Percentiles rank a stretch among this genome's conserved stretches.
Evolutionary conservation across 1,140 invertebrate species (phyloP).

Genomic region (Rhagoletis zephyria): DNA sequence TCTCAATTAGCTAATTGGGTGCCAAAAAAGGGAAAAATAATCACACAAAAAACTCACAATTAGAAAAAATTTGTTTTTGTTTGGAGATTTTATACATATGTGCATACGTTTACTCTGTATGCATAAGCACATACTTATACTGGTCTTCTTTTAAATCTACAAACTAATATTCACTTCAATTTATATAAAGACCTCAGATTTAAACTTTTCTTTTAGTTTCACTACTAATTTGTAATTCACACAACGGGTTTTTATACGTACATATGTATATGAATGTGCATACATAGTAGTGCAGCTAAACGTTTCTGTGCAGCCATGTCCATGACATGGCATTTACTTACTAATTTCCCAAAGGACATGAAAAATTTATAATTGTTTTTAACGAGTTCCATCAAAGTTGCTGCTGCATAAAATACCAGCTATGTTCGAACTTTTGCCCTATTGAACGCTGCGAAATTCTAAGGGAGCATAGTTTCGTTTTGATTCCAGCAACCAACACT

Average conservation of each 20-base stretch:
- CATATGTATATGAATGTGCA: background rate
- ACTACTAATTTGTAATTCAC: conserved; percentile 10
- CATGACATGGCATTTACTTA: conserved; percentile 38
- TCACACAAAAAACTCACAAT: no score
- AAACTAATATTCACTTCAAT: background rate
- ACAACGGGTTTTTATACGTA: background rate
- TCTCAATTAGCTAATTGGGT: no score
- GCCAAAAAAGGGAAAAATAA: no score
- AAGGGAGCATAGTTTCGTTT: background rate
- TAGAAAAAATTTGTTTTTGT: no score
- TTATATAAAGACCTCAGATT: background rate
- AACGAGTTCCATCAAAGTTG: conserved; percentile 46
- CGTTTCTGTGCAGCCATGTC: background rate
- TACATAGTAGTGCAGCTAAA: background rate
- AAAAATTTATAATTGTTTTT: conserved; percentile 56
- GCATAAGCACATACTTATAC: background rate
- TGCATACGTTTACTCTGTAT: no score
- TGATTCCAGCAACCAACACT: background rate
- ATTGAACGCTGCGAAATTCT: background rate
- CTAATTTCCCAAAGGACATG: conserved; percentile 54
- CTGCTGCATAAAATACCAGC: background rate
- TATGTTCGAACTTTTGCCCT: background rate
- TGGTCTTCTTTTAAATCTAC: background rate
- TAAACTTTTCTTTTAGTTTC: conserved; percentile 16
- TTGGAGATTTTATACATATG: no score